Evolutionary conservation across 2,888 invertebrate species (phyloP), one percentile per base, ranked within the genome.

Genomic region (Eupithecia insigniata): DNA sequence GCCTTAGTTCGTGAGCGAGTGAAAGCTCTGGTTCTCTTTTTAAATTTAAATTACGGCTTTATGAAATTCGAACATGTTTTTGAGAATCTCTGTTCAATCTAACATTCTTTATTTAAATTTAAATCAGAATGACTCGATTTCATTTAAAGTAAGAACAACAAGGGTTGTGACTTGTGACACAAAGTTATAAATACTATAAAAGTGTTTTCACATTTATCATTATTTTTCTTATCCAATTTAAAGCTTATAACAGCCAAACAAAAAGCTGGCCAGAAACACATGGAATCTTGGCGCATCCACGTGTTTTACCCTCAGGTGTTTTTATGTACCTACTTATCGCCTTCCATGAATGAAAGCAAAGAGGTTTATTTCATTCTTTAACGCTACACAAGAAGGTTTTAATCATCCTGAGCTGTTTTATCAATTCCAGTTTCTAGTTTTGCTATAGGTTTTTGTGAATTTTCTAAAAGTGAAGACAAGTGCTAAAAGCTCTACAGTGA

Each of bases 251-350:
- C 12, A 5, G 22, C 8, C 28, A 18, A 60, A 30, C 28, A 18
- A 30, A 30, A 30, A 30, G 2, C 18, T 28, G 18, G 18, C 60
- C 60, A 58, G 28, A 28, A 7, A 58, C 28, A 14, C 22, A 28
- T 43, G 10, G 39, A 55, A 62, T 64, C 68, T 75, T 66, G 70
- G 69, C 36, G 67, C 69, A 62, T 30, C 67, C 68, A 69, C 66
- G 68, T 72, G 65, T 39, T 55, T 69, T 26, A 28, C 67, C 34
- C 55, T 66, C 70, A 66, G 60, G 60, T 70, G 66, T 62, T 64
- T n/a, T 67, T n/a, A 43, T 1, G 36, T 55, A 66, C 34, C 30
- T 58, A 66, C 34, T 26, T 58, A 34, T 67, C 18, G 55, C 28
- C 39, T 67, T 69, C 43, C n/a, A 36, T 70, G 64, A 66, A 66